Percentiles rank a stretch among this genome's conserved stretches.
phyloP scores from a whole-genome alignment of 2,888 invertebrate species.

The Linnaemya tessellans region DNA sequence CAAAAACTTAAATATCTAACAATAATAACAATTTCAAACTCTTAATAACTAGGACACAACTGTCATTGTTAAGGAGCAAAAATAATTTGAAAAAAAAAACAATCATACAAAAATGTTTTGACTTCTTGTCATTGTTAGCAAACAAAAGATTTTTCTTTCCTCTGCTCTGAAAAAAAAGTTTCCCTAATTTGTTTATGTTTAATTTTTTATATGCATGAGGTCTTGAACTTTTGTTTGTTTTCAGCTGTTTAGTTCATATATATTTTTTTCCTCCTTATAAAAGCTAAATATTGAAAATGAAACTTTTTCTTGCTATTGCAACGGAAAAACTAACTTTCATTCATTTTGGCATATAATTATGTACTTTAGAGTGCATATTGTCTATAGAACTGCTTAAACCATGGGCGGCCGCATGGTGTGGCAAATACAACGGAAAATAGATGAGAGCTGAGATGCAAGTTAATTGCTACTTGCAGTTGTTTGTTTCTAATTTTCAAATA shows the following conservation, averaged over 20 bases:
- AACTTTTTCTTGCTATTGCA: slow-evolving; percentile 36
- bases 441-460: not conserved
- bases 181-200: slow-evolving; percentile 71
- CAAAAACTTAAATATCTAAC: not conserved
- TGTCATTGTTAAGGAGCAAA: slow-evolving; percentile 8
- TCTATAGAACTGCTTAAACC: slow-evolving; percentile 16
- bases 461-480: too few species aligned
- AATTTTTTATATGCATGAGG: slow-evolving; percentile 64
- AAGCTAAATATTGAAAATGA: slow-evolving; percentile 53
- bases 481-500: too few species aligned
- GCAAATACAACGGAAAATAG: not conserved
- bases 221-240: slow-evolving; percentile 71
- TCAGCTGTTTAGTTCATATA: slow-evolving; percentile 16
- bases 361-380: slow-evolving; percentile 26
- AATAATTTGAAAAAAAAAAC: not conserved
- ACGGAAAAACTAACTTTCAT: slow-evolving; percentile 46
- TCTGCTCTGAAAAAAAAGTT: slow-evolving; percentile 49
- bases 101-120: slow-evolving; percentile 18
- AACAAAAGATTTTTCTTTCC: slow-evolving; percentile 40
- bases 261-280: slow-evolving; percentile 9
- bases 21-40: slow-evolving; percentile 11
- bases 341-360: slow-evolving; percentile 67
- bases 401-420: too few species aligned
- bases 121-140: slow-evolving; percentile 43
- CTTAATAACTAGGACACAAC: slow-evolving; percentile 42